Conservation (phyloP, 2,888 invertebrate species). For the Choreutis nemorana region DNA sequence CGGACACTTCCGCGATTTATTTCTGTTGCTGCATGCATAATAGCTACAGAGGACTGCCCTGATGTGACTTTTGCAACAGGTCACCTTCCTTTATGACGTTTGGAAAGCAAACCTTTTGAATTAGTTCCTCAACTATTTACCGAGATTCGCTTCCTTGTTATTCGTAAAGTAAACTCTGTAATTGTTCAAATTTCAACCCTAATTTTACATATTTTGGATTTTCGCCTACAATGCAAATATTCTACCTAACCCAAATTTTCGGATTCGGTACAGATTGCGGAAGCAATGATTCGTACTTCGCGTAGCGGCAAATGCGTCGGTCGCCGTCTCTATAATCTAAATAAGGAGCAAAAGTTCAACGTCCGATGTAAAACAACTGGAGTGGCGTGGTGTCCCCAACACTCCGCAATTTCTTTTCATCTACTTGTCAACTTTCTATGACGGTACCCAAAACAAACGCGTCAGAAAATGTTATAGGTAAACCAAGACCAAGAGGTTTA, state of each 20-base stretch:
- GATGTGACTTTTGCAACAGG: slow-evolving; percentile 38
- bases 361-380: too few relatives aligned
- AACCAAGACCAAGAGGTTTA: too few relatives aligned
- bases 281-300: slow-evolving; percentile 50
- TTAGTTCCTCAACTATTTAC: too few relatives aligned
- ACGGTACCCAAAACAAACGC: too few relatives aligned
- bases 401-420: background rate
- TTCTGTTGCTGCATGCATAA: slow-evolving; percentile 47
- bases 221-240: too few relatives aligned
- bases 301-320: slow-evolving; percentile 44
- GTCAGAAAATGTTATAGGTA: too few relatives aligned
- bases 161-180: background rate
- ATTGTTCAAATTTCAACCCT: too few relatives aligned
- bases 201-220: too few relatives aligned
- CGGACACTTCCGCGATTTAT: slow-evolving; percentile 63
- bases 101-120: too few relatives aligned
- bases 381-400: too few relatives aligned
- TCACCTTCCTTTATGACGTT: too few relatives aligned
- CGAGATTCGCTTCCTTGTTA: too few relatives aligned
- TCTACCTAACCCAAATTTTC: slow-evolving; percentile 1
- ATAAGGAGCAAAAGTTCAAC: slow-evolving; percentile 65
- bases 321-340: slow-evolving; percentile 61
- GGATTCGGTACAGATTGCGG: slow-evolving; percentile 37
- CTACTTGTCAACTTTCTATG: background rate
- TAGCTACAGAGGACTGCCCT: slow-evolving; percentile 39